Evolutionary conservation across 2,797 vertebrate genomes (phyloP).

Genomic region (Clangula hyemalis): DNA sequence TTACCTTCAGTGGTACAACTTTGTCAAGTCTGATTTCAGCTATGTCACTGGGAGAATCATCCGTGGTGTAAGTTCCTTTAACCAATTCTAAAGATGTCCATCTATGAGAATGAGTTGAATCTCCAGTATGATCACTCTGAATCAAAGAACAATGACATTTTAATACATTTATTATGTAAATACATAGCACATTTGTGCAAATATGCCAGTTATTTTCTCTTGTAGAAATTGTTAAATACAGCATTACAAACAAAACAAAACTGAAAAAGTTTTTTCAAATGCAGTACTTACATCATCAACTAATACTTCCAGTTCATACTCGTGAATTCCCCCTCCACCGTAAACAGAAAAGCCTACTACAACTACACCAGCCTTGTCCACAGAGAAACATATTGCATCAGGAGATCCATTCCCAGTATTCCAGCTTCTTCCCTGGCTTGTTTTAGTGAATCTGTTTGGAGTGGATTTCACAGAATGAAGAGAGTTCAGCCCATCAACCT

Average conservation of each 20-base stretch:
- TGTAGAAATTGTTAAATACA: neutral
- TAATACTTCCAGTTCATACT: constrained; percentile 96
- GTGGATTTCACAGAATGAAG: constrained; percentile 96
- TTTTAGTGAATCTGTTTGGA: constrained; percentile 97
- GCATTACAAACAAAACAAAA: neutral
- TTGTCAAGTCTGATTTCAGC: constrained; percentile 98
- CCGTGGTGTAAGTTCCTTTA: constrained; percentile 98
- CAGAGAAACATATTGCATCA: constrained; percentile 97
- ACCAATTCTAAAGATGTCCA: constrained; percentile 98
- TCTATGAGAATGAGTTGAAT: constrained; percentile 95
- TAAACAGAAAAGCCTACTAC: constrained; percentile 98
- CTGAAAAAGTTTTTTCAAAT: neutral
- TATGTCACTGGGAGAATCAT: constrained; percentile 97
- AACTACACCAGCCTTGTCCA: constrained; percentile 95
- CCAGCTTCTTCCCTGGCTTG: constrained; percentile 98
- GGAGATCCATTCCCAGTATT: constrained; percentile 99
- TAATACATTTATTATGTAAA: neutral
- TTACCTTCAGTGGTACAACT: constrained; percentile 97
- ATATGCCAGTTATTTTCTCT: neutral
- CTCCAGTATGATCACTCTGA: constrained; percentile 95
- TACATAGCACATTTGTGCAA: fast-evolving
- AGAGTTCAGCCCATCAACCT: constrained; percentile 96
- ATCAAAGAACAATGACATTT: constrained; percentile 30
- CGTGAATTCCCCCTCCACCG: constrained; percentile 97
- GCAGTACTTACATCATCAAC: constrained; percentile 92